phyloP scores from a whole-genome alignment of 2,113 vertebrate species.

The Orcinus orca region DNA sequence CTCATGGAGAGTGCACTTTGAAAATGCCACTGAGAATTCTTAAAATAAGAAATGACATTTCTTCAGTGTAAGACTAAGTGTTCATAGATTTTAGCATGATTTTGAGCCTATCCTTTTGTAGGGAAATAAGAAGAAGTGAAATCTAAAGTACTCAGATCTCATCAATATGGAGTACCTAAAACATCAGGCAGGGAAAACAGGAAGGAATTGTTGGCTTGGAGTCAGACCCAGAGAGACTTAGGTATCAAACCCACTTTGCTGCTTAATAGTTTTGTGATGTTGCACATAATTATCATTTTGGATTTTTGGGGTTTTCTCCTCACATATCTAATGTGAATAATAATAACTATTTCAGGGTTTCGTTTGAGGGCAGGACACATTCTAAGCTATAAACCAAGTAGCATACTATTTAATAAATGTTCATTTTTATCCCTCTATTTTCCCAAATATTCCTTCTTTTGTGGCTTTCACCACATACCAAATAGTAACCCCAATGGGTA shows the following conservation, averaged over 20 bases:
- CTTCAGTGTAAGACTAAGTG: conserved; percentile 44
- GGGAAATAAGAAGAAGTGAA: conserved; percentile 26
- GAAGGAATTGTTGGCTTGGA: not conserved
- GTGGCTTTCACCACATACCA: not conserved
- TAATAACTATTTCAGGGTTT: not conserved
- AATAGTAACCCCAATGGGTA: not conserved
- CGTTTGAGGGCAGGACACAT: not conserved
- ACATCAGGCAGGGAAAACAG: not conserved
- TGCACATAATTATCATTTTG: not conserved
- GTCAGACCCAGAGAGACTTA: not conserved
- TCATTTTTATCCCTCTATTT: not conserved
- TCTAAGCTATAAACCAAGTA: not conserved
- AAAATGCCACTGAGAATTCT: conserved; percentile 64
- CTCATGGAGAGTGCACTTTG: conserved; percentile 27
- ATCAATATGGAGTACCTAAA: not conserved
- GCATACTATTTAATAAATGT: not conserved
- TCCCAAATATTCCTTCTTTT: not conserved
- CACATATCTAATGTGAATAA: not conserved
- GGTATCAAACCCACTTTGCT: not conserved
- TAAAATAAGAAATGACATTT: conserved; percentile 72
- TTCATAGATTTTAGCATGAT: conserved; percentile 47
- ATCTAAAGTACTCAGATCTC: not conserved
- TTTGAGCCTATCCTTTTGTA: conserved; percentile 36
- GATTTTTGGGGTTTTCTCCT: not conserved
- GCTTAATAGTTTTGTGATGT: not conserved